A percentile compares a stretch with the other conserved stretches of the same genome.
Conservation (phyloP, 2,888 invertebrate genomes). For the Ophion obscuratus region DNA sequence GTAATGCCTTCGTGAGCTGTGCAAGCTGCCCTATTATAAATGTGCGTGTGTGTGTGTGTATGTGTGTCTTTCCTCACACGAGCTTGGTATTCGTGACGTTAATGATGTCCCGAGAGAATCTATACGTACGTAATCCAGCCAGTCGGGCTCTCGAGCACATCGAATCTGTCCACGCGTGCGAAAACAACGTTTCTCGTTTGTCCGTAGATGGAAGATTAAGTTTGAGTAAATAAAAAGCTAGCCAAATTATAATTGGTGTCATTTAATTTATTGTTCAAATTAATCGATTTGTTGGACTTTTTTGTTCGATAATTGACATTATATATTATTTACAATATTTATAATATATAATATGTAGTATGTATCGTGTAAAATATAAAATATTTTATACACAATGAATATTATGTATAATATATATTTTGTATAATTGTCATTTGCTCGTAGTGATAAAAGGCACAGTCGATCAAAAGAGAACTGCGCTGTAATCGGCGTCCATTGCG, state of each 20-base stretch:
- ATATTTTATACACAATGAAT: too few species aligned
- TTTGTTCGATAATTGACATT: neutral
- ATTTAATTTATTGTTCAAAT: neutral
- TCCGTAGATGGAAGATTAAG: conserved; percentile 14
- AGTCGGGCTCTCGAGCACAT: conserved; percentile 45
- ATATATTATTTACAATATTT: too few species aligned
- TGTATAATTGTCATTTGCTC: too few species aligned
- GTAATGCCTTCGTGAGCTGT: conserved; percentile 79
- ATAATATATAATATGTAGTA: too few species aligned
- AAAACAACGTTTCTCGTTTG: conserved; percentile 52
- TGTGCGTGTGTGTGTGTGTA: conserved; percentile 43
- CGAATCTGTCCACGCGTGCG: conserved; percentile 36
- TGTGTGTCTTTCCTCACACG: conserved; percentile 77
- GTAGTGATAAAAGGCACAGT: too few species aligned
- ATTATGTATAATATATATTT: too few species aligned
- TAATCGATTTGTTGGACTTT: neutral
- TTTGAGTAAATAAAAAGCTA: conserved; percentile 16
- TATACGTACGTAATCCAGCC: conserved; percentile 57
- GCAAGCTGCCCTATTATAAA: conserved; percentile 67
- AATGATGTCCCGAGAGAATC: conserved; percentile 81
- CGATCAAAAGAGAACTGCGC: too few species aligned
- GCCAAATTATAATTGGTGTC: conserved; percentile 4
- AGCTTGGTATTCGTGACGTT: conserved; percentile 78
- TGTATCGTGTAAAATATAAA: too few species aligned
- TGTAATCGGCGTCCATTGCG: too few species aligned